Base-by-base conservation (phyloP, 2,888 invertebrate genomes). In the Lithophane ornitopus region DNA sequence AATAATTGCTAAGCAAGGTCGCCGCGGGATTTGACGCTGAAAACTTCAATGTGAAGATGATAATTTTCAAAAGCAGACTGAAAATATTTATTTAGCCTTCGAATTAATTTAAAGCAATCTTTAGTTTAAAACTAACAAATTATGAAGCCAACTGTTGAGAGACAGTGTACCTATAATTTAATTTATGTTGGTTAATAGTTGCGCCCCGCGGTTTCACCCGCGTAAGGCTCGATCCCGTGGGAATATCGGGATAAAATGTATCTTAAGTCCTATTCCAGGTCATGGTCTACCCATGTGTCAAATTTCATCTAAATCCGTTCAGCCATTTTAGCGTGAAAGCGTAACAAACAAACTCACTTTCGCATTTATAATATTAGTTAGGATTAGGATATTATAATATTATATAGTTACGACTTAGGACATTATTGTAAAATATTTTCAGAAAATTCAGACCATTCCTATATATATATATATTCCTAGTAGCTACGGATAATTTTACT, bases 1-100 rank as follows among this genome's bases (percentile, higher is more conserved):
- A 81, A 89, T 90, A 89, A 88, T 88, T 88, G 80, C 78, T 80
- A 78, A 65, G 74, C 77, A 84, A 86, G 84, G 88, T 78, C 82
- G 63, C 16, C 9, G 34, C n/a, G 14, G 71, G 70, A 74, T 83
- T 83, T 65, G 69, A 65, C 44, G 74, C 34, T 82, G 65, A 62
- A 62, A 49, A 71, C 70, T 70, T 71, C 63, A 80, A 74, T 76
- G 74, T 78, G 71, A 74, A 69, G 83, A 76, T 54, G 62, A 81
- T 58, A 26, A 76, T 76, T 85, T 68, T 76, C 58, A 26, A 59
- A 44, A 70, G 49, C 62, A 41, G 46, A 70, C 49, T 14, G 52
- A 74, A 79, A 76, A 71, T 49, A 82, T 73, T 66, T 61, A 44
- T 66, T 77, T 70, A 44, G 41, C 82, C 77, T 80, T 82, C 44